Conservation (phyloP, 35 echinoderm and acorn worm genomes). For the Diadema setosum region DNA sequence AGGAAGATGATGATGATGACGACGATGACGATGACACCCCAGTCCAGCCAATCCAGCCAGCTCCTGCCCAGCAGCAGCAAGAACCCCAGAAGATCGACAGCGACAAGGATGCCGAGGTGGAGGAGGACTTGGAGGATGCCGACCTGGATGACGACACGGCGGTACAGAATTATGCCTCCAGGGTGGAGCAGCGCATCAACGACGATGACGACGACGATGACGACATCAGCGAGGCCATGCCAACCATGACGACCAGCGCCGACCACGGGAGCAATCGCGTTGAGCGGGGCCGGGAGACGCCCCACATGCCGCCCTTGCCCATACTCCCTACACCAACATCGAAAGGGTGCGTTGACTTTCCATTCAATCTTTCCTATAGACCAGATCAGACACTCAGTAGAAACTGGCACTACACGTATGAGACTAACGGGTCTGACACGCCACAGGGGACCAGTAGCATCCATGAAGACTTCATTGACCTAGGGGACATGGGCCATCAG, state of each 20-base stretch:
- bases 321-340: constrained; percentile 3
- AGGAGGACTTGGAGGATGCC: background rate
- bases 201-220: constrained; percentile 20
- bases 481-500: background rate
- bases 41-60: background rate
- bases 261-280: background rate
- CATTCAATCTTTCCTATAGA: background rate
- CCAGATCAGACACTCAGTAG: background rate
- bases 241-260: background rate
- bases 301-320: constrained; percentile 9
- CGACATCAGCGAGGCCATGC: background rate
- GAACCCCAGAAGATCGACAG: constrained; percentile 5
- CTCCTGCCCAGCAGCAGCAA: background rate
- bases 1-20: constrained; percentile 37
- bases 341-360: constrained; percentile 18
- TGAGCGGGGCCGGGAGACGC: background rate
- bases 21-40: constrained; percentile 16
- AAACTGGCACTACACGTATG: background rate
- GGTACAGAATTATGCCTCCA: background rate
- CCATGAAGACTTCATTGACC: background rate
- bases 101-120: background rate
- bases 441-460: no score
- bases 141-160: background rate
- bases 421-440: background rate
- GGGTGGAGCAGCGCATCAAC: background rate